phyloP scores from a whole-genome alignment of 2,797 vertebrate genomes.

The Smutsia gigantea region DNA sequence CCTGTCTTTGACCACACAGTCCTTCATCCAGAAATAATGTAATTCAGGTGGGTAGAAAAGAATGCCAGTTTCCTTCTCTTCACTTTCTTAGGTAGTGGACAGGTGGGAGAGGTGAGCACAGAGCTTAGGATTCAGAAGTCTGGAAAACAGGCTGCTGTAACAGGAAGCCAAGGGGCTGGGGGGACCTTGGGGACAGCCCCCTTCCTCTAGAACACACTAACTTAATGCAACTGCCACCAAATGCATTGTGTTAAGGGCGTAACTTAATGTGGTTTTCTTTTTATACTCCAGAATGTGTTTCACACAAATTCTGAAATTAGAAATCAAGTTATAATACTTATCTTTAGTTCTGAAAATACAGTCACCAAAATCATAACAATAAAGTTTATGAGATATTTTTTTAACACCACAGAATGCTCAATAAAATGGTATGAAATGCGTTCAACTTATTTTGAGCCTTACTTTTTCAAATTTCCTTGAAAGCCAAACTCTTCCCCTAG shows the following conservation, averaged over 20 bases:
- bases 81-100: background rate
- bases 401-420: background rate
- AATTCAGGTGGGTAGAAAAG: background rate
- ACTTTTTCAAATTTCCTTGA: background rate
- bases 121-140: background rate
- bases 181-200: background rate
- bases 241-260: background rate
- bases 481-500: background rate
- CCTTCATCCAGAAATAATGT: background rate
- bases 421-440: background rate
- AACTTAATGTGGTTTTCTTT: background rate
- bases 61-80: background rate
- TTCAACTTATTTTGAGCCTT: background rate
- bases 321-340: background rate
- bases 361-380: background rate
- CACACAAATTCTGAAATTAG: background rate
- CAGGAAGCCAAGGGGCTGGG: rapidly evolving
- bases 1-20: background rate
- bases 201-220: background rate
- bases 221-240: background rate
- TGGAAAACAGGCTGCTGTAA: background rate
- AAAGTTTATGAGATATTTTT: background rate
- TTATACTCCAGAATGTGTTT: background rate
- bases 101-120: background rate
- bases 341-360: background rate